Base-by-base conservation (phyloP, 2,888 invertebrate species). In the Callyntrura guangdongensis region DNA sequence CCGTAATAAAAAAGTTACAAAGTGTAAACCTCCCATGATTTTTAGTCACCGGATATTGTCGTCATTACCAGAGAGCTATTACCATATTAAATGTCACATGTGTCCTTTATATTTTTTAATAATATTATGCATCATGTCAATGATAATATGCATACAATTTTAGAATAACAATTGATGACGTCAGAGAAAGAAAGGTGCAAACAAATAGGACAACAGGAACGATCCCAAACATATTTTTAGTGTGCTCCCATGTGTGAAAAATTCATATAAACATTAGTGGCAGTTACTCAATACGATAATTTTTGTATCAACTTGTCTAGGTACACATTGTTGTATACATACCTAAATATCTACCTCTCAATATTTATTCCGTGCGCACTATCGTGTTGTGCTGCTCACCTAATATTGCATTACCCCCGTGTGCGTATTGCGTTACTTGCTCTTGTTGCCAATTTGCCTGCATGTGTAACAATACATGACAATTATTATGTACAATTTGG, bases 21-120 rank as follows among this genome's bases (percentile, higher is more conserved):
- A n/a, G n/a, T n/a, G n/a, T n/a, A n/a, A n/a, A n/a, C n/a, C n/a
- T n/a, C n/a, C n/a, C n/a, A n/a, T n/a, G n/a, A n/a, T n/a, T n/a
- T 49, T 87, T 6, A 72, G 87, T 88, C 61, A 88, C 87, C 69
- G 87, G 87, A 88, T 88, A 49, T 36, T 82, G 87, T 88, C 87
- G 81, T 88, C 87, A 88, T 72, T 72, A 59, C 20, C 53, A 22
- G 22, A 49, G 22, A 49, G 67, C 1, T 11, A 49, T 74, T 49
- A 69, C 4, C 27, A 69, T 45, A n/a, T 5, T 17, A n/a, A 0
- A 36, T 64, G 20, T 25, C 11, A 11, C 25, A 36, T 36, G 36
- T 6, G 36, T 36, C 36, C 36, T 36, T 36, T 36, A 36, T 36
- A 36, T 36, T 36, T 36, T 9, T 9, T 53, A 17, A 20, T 64